Evolutionary conservation across 1,140 invertebrate genomes (phyloP).

Genomic region (Phthorimaea operculella): DNA sequence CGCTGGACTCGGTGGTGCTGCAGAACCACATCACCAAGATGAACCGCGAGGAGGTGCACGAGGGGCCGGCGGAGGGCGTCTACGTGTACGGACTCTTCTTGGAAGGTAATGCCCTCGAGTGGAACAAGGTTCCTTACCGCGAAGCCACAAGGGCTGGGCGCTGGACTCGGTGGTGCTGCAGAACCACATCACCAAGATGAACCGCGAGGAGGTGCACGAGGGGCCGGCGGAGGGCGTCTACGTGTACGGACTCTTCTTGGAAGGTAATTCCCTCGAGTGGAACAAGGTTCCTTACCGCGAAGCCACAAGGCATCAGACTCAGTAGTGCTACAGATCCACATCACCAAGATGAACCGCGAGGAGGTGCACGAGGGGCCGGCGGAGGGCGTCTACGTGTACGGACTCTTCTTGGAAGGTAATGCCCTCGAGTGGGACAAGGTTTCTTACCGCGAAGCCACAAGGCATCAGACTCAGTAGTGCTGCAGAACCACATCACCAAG

Average conservation of each 20-base stretch:
- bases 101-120: too few species aligned
- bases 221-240: conserved; percentile 95
- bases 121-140: too few species aligned
- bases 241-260: conserved; percentile 92
- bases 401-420: conserved; percentile 88
- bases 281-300: too few species aligned
- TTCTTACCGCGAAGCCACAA: conserved; percentile 85
- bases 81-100: conserved; percentile 95
- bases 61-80: conserved; percentile 91
- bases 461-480: conserved; percentile 94
- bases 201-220: conserved; percentile 90
- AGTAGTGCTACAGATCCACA: conserved; percentile 95
- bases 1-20: conserved; percentile 93
- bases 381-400: conserved; percentile 96
- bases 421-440: too few species aligned
- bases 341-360: conserved; percentile 89
- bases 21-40: conserved; percentile 93
- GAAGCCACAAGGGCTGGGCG: conserved; percentile 97
- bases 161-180: conserved; percentile 95
- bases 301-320: conserved; percentile 97
- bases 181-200: conserved; percentile 90
- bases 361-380: conserved; percentile 89
- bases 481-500: conserved; percentile 93
- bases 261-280: too few species aligned
- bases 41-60: conserved; percentile 89